A percentile compares a stretch with the other conserved stretches of the same genome.
These are phyloP conservation scores for Diplazon laetatorius DNA, from an alignment of 2,888 invertebrate species.

Conservation along the genomic window DNA sequence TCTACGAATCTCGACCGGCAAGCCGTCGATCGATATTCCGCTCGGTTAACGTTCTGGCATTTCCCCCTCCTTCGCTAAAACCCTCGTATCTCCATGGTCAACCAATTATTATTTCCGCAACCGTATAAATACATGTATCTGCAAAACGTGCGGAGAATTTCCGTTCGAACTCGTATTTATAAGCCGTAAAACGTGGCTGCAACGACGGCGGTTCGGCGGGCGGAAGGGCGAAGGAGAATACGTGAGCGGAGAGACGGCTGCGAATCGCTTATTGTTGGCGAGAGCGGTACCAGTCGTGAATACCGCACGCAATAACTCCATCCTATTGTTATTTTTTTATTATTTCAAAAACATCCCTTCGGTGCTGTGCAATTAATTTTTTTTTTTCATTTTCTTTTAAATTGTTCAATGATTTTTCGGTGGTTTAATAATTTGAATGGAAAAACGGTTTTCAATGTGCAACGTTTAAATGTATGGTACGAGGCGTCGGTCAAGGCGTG, in stretches of 20 bases:
- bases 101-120: slow-evolving; percentile 5
- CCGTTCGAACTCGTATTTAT: slow-evolving; percentile 21
- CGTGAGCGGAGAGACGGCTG: slow-evolving; percentile 10
- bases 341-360: too few species aligned
- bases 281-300: slow-evolving; percentile 41
- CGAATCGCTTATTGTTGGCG: slow-evolving; percentile 31
- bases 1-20: slow-evolving; percentile 4
- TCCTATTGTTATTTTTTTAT: background rate
- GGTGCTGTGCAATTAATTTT: background rate
- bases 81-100: slow-evolving; percentile 3
- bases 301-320: slow-evolving; percentile 24
- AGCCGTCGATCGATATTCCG: slow-evolving; percentile 34
- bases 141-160: background rate
- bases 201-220: background rate
- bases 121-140: background rate
- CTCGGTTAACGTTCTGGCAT: slow-evolving; percentile 11
- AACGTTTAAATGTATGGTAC: too few species aligned
- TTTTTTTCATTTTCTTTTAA: background rate
- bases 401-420: background rate
- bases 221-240: background rate
- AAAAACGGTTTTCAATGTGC: too few species aligned
- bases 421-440: too few species aligned
- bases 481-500: too few species aligned
- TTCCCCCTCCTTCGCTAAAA: background rate
- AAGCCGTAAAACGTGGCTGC: slow-evolving; percentile 13